phyloP scores from a whole-genome alignment of 1,140 invertebrate genomes.

The Camponotus pennsylvanicus region DNA sequence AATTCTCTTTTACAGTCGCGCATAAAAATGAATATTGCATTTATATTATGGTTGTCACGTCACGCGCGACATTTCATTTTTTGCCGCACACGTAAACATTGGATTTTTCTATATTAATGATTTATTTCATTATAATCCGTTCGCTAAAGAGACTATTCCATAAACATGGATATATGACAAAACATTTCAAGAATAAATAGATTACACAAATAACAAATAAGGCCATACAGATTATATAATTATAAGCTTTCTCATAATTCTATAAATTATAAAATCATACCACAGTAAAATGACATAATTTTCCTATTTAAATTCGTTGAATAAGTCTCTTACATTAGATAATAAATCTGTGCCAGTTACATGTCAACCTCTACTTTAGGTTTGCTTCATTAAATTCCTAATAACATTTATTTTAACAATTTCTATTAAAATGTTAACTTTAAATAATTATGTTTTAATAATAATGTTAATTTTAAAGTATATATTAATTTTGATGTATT shows the following conservation, averaged over 20 bases:
- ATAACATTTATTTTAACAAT: neutral
- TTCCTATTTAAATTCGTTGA: neutral
- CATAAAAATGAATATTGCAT: conserved; percentile 38
- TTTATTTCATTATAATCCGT: conserved; percentile 22
- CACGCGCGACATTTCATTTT: conserved; percentile 26
- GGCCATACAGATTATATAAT: neutral
- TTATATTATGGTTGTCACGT: conserved; percentile 29
- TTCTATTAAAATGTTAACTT: neutral
- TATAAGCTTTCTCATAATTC: neutral
- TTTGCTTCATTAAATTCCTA: neutral
- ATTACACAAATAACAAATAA: neutral
- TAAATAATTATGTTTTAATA: neutral
- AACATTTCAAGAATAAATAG: conserved; percentile 20
- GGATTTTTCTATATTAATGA: conserved; percentile 41
- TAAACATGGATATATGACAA: neutral
- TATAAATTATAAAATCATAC: neutral
- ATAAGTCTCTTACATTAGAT: neutral
- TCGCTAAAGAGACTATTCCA: neutral
- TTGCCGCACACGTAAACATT: neutral
- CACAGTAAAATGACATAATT: neutral
- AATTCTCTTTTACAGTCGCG: conserved; percentile 41
- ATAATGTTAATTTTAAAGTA: too few relatives aligned
- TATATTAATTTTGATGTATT: neutral
- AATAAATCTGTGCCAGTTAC: neutral
- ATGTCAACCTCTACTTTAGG: neutral